Conservation (phyloP, 2,888 invertebrate species). For the Drosophila paramelanica region DNA sequence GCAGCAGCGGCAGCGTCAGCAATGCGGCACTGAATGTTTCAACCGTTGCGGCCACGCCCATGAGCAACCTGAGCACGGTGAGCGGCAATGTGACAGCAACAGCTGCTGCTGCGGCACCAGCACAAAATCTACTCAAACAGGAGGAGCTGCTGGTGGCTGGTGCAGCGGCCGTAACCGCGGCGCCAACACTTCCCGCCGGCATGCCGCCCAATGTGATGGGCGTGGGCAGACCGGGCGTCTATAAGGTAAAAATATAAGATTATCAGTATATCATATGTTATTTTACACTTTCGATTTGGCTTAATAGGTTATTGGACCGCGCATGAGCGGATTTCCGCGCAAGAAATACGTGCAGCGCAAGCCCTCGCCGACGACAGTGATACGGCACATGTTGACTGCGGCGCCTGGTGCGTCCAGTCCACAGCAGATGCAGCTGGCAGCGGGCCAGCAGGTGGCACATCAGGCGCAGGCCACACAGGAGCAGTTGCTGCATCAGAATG, state of each 20-base stretch:
- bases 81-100: slow-evolving; percentile 47
- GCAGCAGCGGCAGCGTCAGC: slow-evolving; percentile 52
- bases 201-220: slow-evolving; percentile 82
- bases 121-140: slow-evolving; percentile 75
- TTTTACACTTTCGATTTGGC: not conserved
- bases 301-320: slow-evolving; percentile 83
- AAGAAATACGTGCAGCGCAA: slow-evolving; percentile 87
- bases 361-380: slow-evolving; percentile 87
- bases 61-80: slow-evolving; percentile 57
- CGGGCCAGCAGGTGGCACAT: slow-evolving; percentile 64
- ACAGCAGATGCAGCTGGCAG: slow-evolving; percentile 54
- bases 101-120: slow-evolving; percentile 64
- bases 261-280: not conserved
- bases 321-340: slow-evolving; percentile 84
- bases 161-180: slow-evolving; percentile 46
- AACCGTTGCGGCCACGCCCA: slow-evolving; percentile 66
- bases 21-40: slow-evolving; percentile 65
- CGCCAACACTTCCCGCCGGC: slow-evolving; percentile 54
- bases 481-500: slow-evolving; percentile 83
- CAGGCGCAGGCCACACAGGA: slow-evolving; percentile 56
- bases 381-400: slow-evolving; percentile 87
- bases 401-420: slow-evolving; percentile 63
- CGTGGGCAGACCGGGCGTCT: slow-evolving; percentile 83
- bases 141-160: slow-evolving; percentile 63
- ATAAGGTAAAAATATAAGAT: slow-evolving; percentile 72